A percentile compares a stretch with the other conserved stretches of the same genome.
Evolutionary conservation across 2,113 vertebrate species (phyloP).

Genomic region (Gambusia affinis): DNA sequence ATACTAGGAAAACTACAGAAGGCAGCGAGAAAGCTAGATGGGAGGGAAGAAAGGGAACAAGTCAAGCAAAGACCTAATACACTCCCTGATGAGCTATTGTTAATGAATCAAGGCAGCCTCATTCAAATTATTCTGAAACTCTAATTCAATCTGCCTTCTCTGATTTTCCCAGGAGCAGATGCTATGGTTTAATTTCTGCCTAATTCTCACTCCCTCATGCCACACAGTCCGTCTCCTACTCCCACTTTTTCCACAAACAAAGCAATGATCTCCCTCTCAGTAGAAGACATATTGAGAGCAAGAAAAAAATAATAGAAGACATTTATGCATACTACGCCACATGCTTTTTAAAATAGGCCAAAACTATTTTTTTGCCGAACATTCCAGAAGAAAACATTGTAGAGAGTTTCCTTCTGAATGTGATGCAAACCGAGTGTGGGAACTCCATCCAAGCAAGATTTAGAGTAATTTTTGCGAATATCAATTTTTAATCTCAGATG

Average conservation of each 20-base stretch:
- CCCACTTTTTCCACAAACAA: conserved; percentile 41
- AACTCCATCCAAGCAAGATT: neutral
- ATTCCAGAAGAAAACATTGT: conserved; percentile 28
- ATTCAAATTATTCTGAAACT: conserved; percentile 73
- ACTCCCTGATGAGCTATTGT: conserved; percentile 59
- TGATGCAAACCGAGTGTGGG: conserved; percentile 5
- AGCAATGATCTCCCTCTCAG: conserved; percentile 47
- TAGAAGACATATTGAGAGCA: conserved; percentile 9
- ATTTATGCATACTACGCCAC: conserved; percentile 39
- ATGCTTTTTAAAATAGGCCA: conserved; percentile 40
- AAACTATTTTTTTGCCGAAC: conserved; percentile 33
- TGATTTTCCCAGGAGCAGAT: conserved; percentile 69
- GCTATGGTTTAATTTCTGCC: conserved; percentile 70
- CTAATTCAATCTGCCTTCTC: conserved; percentile 73
- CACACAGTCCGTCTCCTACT: conserved; percentile 48
- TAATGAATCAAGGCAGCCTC: conserved; percentile 62
- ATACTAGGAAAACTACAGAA: conserved; percentile 31
- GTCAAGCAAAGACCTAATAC: conserved; percentile 48
- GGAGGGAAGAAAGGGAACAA: conserved; percentile 32
- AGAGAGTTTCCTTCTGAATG: conserved; percentile 18
- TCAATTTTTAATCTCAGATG: conserved; percentile 10
- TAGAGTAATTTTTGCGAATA: neutral
- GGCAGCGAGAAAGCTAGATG: conserved; percentile 15
- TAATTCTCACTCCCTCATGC: conserved; percentile 59
- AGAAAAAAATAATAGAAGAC: conserved; percentile 25